A percentile compares a stretch with the other conserved stretches of the same genome.
Conservation (phyloP, 2,113 vertebrate species). For the Anoplopoma fimbria region DNA sequence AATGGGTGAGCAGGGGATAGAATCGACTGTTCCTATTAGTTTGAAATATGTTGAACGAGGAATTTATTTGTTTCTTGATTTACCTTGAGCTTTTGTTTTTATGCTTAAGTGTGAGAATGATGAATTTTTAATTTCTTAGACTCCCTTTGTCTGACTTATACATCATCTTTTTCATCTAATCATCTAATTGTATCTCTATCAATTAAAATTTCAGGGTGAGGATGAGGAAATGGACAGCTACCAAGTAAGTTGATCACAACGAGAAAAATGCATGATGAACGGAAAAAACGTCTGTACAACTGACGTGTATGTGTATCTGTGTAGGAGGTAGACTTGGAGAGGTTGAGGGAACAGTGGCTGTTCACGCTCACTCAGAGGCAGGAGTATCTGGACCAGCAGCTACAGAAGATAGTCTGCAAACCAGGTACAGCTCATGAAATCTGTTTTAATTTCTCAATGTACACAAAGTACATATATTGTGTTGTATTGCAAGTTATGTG, state of each 20-base stretch:
- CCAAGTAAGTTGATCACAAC: conserved; percentile 85
- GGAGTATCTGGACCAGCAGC: conserved; percentile 94
- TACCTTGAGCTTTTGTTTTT: not conserved
- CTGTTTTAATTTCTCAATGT: too few relatives aligned
- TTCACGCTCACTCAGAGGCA: conserved; percentile 91
- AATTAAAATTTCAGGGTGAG: conserved; percentile 35
- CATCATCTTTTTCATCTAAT: not conserved
- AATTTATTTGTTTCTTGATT: not conserved
- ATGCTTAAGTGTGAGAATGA: not conserved
- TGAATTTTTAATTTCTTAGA: not conserved
- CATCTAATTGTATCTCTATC: not conserved
- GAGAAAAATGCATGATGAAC: not conserved
- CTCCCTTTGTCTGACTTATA: not conserved
- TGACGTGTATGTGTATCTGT: not conserved
- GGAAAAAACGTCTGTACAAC: not conserved
- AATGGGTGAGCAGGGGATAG: conserved; percentile 47
- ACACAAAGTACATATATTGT: too few relatives aligned
- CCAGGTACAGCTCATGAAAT: conserved; percentile 78
- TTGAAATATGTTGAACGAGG: not conserved
- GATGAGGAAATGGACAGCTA: conserved; percentile 93
- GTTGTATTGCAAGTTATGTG: too few relatives aligned
- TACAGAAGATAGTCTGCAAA: conserved; percentile 93
- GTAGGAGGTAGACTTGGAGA: conserved; percentile 95
- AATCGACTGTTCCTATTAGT: too few relatives aligned
- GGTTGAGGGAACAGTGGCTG: conserved; percentile 92